These are phyloP conservation scores for Sminthopsis crassicaudata DNA, from an alignment of 2,113 vertebrate species.

Conservation along the genomic window DNA sequence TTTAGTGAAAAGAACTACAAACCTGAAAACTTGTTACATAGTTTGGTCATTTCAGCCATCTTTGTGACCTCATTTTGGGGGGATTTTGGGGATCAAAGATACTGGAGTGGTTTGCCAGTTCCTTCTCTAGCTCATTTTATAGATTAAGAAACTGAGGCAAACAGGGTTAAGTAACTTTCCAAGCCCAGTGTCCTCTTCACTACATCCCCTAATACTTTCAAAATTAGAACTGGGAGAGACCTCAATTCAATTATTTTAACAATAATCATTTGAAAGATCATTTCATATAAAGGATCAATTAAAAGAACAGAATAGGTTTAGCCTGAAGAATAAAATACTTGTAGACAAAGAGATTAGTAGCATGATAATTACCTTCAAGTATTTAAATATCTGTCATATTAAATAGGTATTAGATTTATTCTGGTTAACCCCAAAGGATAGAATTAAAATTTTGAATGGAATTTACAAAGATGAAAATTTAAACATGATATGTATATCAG, in stretches of 20 bases:
- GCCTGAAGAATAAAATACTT: not conserved
- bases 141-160: not conserved
- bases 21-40: not conserved
- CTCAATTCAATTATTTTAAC: not conserved
- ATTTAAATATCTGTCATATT: not conserved
- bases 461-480: not conserved
- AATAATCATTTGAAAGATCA: not conserved
- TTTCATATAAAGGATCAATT: not conserved
- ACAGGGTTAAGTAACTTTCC: not conserved
- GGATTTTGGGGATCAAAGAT: not conserved
- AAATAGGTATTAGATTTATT: not conserved
- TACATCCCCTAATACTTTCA: not conserved
- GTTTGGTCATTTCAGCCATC: no score
- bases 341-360: not conserved
- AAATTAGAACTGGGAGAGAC: not conserved
- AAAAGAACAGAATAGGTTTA: not conserved
- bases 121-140: not conserved
- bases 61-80: no score
- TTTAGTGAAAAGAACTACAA: not conserved
- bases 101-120: not conserved
- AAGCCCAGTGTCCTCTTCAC: not conserved
- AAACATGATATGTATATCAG: not conserved
- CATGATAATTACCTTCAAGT: not conserved
- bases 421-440: not conserved
- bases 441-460: not conserved